Conservation (phyloP, 2,797 vertebrate species). For the Chloroceryle amazona region DNA sequence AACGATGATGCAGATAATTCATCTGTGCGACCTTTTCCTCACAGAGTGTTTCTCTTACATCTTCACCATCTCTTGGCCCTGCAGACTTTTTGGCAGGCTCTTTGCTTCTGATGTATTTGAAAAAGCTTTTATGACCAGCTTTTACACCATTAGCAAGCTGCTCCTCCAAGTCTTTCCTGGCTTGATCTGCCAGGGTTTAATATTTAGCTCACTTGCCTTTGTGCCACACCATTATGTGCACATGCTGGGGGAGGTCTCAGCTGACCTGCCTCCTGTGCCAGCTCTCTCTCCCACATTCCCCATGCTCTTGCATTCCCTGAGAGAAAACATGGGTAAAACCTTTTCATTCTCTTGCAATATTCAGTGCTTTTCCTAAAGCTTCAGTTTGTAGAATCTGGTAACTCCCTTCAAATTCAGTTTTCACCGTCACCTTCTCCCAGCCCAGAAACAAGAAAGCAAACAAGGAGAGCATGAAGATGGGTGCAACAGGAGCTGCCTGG, state of each 20-base stretch:
- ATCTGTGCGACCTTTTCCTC: conserved; percentile 60
- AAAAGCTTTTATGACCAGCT: conserved; percentile 72
- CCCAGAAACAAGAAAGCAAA: neutral
- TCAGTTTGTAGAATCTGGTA: neutral
- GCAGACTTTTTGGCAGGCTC: conserved; percentile 60
- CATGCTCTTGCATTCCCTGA: rapidly evolving
- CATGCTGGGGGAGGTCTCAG: neutral
- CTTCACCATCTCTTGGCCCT: conserved; percentile 61
- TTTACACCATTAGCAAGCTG: conserved; percentile 74
- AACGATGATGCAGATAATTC: conserved; percentile 43
- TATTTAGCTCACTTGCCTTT: conserved; percentile 55
- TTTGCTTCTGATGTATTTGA: conserved; percentile 70
- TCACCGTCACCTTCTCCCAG: neutral
- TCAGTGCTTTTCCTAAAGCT: neutral
- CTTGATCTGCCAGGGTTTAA: conserved; percentile 52
- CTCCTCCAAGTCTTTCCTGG: conserved; percentile 58
- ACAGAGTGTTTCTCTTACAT: conserved; percentile 43
- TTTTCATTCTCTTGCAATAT: neutral
- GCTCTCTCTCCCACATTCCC: neutral
- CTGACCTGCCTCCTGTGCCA: neutral
- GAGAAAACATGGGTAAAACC: neutral
- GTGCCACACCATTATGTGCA: neutral
- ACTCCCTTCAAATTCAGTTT: neutral
- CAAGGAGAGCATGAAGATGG: neutral
- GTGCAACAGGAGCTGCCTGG: neutral